Base-by-base conservation (phyloP, 2,797 vertebrate genomes). In the Poeciliopsis paucimaculata region DNA sequence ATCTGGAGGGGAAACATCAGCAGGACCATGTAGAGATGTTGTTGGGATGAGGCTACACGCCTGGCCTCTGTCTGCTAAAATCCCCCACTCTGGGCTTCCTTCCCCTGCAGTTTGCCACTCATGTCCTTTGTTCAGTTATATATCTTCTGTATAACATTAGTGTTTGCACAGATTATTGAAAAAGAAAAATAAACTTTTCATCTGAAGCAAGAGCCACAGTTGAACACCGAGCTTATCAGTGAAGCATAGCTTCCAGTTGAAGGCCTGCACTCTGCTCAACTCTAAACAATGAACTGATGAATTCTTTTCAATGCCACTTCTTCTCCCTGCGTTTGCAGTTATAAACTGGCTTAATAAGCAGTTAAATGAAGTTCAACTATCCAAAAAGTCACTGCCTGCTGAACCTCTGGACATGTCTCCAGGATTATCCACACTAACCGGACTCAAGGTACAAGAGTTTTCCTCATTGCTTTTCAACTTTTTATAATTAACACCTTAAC, bases 331-430 rank as follows among this genome's bases (percentile, higher is more conserved):
- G 87, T 71, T 89, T 75, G 34, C 86, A 99, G 98, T 99, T 46
- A 99, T 99, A 89, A 96, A 91, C 0, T 99, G 98, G 98, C 92
- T 99, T 60, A 99, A 99, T 91, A 99, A 98, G 90, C 98, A 99
- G 91, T 93, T 99, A 53, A 99, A 98, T 93, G 98, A 99, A 80
- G 96, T 96, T 86, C 97, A 98, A 88, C 87, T 97, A 76, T 83
- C 81, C 74, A 96, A 94, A 89, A 96, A 95, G 78, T 90, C 90
- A 3, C 94, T 93, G 77, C n/a, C 79, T 16, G 57, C 79, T 28
- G 96, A 96, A n/a, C 9, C 86, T 73, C 83, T 95, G 28, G 77
- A 94, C 16, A 92, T 90, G 5, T 90, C 95, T 0, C 80, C 86
- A 0, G 75, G 73, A 46, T 81, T 85, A 34, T 55, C 90, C 0